These are phyloP conservation scores for Camelus dromedarius DNA, from an alignment of 2,113 vertebrate genomes.

Conservation along the genomic window DNA sequence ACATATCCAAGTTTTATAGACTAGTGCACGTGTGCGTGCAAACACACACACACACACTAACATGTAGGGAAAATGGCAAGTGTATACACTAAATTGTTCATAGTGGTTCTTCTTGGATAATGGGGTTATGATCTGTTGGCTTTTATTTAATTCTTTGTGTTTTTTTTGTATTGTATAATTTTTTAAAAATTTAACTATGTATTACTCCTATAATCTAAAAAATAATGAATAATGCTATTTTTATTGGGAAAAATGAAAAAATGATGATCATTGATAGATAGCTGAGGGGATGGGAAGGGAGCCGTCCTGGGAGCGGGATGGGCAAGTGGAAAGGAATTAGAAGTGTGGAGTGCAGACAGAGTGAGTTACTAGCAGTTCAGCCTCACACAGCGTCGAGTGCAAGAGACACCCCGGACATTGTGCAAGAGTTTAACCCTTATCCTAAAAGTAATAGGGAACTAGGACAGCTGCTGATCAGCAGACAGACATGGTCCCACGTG, in stretches of 20 bases:
- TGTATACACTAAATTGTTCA: neutral
- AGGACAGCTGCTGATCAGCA: neutral
- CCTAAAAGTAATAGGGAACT: neutral
- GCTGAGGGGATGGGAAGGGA: neutral
- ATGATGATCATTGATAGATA: neutral
- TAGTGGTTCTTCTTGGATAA: neutral
- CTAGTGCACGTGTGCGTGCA: neutral
- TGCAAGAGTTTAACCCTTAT: neutral
- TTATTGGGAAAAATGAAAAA: neutral
- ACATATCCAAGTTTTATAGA: neutral
- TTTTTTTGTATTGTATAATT: neutral
- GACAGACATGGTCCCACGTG: neutral
- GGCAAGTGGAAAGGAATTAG: neutral
- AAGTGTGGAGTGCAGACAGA: neutral
- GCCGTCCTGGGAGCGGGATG: neutral
- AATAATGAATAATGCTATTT: neutral
- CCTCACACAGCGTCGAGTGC: neutral
- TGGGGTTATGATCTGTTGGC: neutral
- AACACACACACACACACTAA: neutral
- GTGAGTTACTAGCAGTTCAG: neutral
- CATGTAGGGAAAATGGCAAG: neutral
- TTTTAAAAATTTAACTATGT: neutral
- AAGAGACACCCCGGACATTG: neutral
- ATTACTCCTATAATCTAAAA: neutral
- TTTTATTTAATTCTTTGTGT: neutral